Percentiles rank a stretch among this genome's conserved stretches.
phyloP scores from a whole-genome alignment of 2,113 vertebrate species.

The Macaca mulatta region DNA sequence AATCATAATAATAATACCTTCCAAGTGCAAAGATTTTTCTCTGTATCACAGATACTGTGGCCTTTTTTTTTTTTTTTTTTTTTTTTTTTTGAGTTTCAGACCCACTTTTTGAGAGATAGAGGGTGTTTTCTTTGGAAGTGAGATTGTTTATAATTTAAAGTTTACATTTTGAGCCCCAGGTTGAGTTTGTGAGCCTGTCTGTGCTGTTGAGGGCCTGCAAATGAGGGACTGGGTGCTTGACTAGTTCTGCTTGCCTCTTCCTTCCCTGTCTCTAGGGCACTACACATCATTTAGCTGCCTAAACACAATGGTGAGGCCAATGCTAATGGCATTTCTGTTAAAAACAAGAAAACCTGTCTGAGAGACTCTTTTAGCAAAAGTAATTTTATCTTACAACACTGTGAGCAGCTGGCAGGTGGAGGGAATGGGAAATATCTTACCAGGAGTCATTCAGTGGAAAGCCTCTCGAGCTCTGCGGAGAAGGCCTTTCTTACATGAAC shows the following conservation, averaged over 20 bases:
- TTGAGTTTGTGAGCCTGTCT: not conserved
- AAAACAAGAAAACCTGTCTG: not conserved
- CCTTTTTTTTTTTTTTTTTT: not conserved
- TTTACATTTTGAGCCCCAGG: not conserved
- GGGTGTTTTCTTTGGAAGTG: not conserved
- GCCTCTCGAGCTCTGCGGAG: fast-evolving
- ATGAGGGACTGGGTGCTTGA: not conserved
- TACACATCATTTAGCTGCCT: not conserved
- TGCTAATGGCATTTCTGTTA: not conserved
- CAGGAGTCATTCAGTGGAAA: not conserved
- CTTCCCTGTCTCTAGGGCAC: not conserved
- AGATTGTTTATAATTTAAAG: not conserved
- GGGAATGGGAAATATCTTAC: not conserved
- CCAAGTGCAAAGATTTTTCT: constrained; percentile 51
- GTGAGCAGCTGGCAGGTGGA: not conserved
- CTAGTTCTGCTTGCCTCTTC: not conserved
- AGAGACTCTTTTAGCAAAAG: not conserved
- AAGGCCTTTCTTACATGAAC: constrained; percentile 1
- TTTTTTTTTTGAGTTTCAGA: not conserved
- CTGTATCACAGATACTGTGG: not conserved
- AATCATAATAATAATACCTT: constrained; percentile 54
- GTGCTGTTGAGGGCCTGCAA: too few relatives aligned
- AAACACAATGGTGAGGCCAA: not conserved
- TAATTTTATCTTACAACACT: constrained; percentile 5
- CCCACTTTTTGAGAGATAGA: not conserved